Percentiles rank a stretch among this genome's conserved stretches.
Evolutionary conservation across 2,888 invertebrate genomes (phyloP).

Genomic region (Creontiades dilutus): DNA sequence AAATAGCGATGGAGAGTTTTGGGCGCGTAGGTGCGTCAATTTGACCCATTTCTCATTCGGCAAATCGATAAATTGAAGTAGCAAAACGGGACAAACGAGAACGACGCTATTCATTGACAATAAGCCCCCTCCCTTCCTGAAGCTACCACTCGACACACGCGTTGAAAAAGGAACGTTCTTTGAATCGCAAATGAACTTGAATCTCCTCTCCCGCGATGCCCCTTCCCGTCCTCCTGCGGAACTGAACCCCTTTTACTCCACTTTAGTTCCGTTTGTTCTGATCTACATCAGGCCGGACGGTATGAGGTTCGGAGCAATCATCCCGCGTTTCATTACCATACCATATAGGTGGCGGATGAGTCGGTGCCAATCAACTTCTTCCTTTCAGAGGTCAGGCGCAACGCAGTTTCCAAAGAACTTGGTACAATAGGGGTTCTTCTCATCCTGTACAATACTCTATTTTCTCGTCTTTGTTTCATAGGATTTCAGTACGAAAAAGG

Average conservation of each 20-base stretch:
- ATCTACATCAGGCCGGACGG: background rate
- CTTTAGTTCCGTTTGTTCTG: slow-evolving; percentile 1
- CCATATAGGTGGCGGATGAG: background rate
- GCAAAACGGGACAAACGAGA: too few species aligned
- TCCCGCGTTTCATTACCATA: slow-evolving; percentile 59
- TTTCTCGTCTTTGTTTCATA: slow-evolving; percentile 47
- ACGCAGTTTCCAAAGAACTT: background rate
- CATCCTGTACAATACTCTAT: slow-evolving; percentile 47
- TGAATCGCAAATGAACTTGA: slow-evolving; percentile 46
- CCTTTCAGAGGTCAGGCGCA: slow-evolving; percentile 34
- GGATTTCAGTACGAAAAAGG: slow-evolving; percentile 40
- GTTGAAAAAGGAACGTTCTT: slow-evolving; percentile 8
- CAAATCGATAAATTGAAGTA: too few species aligned
- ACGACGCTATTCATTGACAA: too few species aligned
- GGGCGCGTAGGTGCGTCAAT: too few species aligned
- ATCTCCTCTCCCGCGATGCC: background rate
- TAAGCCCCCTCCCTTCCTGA: too few species aligned
- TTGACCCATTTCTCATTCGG: too few species aligned
- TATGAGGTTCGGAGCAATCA: slow-evolving; percentile 21
- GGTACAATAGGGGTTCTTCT: slow-evolving; percentile 40
- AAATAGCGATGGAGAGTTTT: too few species aligned
- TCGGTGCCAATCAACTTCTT: slow-evolving; percentile 38
- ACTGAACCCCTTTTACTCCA: background rate
- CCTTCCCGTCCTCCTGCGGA: background rate
- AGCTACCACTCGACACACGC: background rate